A percentile compares a stretch with the other conserved stretches of the same genome.
These are phyloP conservation scores for Caenorhabditis wallacei DNA, from an alignment of 2,888 invertebrate species.

Conservation along the genomic window DNA sequence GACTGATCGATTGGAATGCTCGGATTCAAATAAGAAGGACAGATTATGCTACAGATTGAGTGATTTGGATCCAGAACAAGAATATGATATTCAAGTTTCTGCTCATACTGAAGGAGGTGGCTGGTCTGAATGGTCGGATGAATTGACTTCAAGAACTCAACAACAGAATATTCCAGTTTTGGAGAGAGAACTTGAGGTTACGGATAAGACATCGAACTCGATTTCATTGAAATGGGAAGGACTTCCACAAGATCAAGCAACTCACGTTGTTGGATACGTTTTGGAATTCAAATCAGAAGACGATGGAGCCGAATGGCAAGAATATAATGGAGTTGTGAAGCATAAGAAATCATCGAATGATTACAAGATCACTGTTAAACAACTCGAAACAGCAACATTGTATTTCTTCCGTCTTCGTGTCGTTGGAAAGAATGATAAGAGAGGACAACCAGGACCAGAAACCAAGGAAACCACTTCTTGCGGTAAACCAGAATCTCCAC, in stretches of 20 bases:
- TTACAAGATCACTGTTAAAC: constrained; percentile 79
- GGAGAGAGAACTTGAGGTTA: constrained; percentile 78
- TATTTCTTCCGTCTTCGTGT: constrained; percentile 83
- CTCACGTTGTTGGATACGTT: constrained; percentile 82
- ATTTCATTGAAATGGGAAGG: constrained; percentile 83
- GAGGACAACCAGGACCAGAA: constrained; percentile 82
- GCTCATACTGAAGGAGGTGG: constrained; percentile 83
- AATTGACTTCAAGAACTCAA: constrained; percentile 78
- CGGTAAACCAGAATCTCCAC: constrained; percentile 82
- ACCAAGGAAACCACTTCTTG: constrained; percentile 82
- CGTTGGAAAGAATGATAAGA: constrained; percentile 82
- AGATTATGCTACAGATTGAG: constrained; percentile 83
- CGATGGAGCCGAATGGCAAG: constrained; percentile 78
- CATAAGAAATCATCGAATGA: constrained; percentile 76
- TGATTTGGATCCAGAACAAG: constrained; percentile 82
- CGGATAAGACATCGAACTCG: constrained; percentile 80
- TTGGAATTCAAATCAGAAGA: constrained; percentile 83
- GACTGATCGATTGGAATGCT: constrained; percentile 80
- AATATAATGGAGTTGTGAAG: constrained; percentile 81
- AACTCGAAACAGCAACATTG: constrained; percentile 81
- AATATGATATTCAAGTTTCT: constrained; percentile 82
- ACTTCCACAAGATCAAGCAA: constrained; percentile 76
- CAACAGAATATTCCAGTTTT: constrained; percentile 82
- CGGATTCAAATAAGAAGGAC: constrained; percentile 78
- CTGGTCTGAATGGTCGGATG: constrained; percentile 83